Base-by-base conservation (phyloP, 1,140 invertebrate genomes). In the Caenorhabditis latens region DNA sequence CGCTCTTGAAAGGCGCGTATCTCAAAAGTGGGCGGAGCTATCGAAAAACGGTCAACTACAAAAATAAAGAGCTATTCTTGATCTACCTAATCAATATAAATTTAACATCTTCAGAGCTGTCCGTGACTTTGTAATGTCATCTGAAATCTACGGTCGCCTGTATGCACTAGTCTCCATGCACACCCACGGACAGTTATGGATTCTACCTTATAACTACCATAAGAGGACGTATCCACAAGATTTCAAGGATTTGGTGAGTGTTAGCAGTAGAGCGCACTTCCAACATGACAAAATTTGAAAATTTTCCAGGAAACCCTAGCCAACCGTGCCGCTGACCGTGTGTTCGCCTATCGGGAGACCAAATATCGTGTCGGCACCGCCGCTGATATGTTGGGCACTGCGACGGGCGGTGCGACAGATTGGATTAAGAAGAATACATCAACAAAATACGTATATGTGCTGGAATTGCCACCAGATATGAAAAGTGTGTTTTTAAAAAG, bases 161-260 rank as follows among this genome's bases (percentile, higher is more conserved):
- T 82, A 91, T 53, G 91, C 91, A 40, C 43, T 91, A 16, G 86
- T 91, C 16, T 90, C 86, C n/a, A 71, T 91, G 83, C 91, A 91
- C 63, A 91, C 91, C n/a, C 91, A 91, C 58, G 91, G 91, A n/a
- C 91, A 91, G 75, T 53, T 91, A 8, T 91, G 92, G 65, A 91
- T 91, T 83, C 82, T 92, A 21, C 91, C 91, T 21, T 91, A 90
- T 79, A 91, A 91, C 82, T 87, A 88, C 82, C 84, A 89, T 42
- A 87, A 88, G 32, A 87, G 86, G 50, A 90, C 86, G 4, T 91
- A 91, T 88, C 91, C 91, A 6, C 84, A 89, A n/a, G 91, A 91
- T 82, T 91, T 87, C 71, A 84, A 86, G 14, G 91, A 91, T 65
- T 79, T 90, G 53, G 90, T 90, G 75, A 67, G 88, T 13, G n/a